A percentile compares a stretch with the other conserved stretches of the same genome.
Evolutionary conservation across 2,888 invertebrate species (phyloP).

Genomic region (Conistra vaccinii): DNA sequence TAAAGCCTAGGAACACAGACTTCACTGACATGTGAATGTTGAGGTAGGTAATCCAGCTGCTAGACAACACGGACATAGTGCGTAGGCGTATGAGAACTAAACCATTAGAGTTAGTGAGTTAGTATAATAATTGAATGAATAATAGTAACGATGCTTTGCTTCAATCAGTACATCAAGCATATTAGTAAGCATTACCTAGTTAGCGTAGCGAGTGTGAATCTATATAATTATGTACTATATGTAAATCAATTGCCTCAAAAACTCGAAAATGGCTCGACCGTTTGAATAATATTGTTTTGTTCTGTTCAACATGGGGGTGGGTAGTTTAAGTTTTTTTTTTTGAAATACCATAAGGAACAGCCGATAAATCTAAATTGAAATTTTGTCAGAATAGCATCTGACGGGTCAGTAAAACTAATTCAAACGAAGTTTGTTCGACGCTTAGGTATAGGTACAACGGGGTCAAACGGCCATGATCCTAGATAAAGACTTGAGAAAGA

Average conservation of each 20-base stretch:
- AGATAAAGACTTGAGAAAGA: slow-evolving; percentile 18
- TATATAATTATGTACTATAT: too few species aligned
- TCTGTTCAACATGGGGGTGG: too few species aligned
- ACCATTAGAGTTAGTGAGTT: neutral
- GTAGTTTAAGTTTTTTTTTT: too few species aligned
- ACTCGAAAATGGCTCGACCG: too few species aligned
- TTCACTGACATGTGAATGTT: neutral
- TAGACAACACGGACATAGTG: neutral
- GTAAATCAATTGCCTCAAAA: too few species aligned
- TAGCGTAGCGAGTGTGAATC: too few species aligned
- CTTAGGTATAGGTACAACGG: neutral
- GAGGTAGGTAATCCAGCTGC: neutral
- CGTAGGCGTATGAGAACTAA: neutral
- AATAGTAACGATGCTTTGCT: neutral
- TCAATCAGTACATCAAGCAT: neutral
- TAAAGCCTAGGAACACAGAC: neutral
- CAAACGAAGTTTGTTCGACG: neutral
- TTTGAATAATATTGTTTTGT: too few species aligned
- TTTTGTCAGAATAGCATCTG: too few species aligned
- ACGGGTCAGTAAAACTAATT: neutral
- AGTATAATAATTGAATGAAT: neutral
- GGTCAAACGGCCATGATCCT: slow-evolving; percentile 4
- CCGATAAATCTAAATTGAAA: too few species aligned
- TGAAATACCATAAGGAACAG: too few species aligned
- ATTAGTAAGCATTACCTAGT: neutral